Evolutionary conservation across 2,888 invertebrate genomes (phyloP).

Genomic region (Drosophila planitibia): DNA sequence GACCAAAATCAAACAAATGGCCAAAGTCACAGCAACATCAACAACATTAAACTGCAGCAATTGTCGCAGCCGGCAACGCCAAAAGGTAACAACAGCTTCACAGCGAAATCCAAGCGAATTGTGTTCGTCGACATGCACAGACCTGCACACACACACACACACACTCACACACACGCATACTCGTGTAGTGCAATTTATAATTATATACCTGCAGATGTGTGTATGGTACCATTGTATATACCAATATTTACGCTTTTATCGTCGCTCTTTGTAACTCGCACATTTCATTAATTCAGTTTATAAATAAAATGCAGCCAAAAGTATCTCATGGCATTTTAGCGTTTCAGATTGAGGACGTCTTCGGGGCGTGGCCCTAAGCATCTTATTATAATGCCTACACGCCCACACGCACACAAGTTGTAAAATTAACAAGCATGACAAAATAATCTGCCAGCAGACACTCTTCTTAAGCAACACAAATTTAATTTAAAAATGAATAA

Average conservation of each 20-base stretch:
- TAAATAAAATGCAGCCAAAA: slow-evolving; percentile 45
- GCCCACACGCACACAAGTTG: slow-evolving; percentile 35
- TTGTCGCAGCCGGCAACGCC: slow-evolving; percentile 35
- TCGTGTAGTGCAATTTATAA: slow-evolving; percentile 15
- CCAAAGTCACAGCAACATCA: slow-evolving; percentile 15
- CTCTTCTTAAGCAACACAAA: neutral
- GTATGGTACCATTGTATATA: neutral
- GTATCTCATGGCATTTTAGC: slow-evolving; percentile 1
- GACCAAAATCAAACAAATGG: slow-evolving; percentile 24
- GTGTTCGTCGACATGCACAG: slow-evolving; percentile 11
- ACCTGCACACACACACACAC: slow-evolving; percentile 1
- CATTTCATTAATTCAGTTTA: slow-evolving; percentile 39
- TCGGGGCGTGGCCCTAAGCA: slow-evolving; percentile 31
- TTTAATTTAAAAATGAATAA: neutral
- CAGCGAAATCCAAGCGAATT: neutral
- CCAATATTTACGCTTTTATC: slow-evolving; percentile 24
- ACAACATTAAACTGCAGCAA: slow-evolving; percentile 20
- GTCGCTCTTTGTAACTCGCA: slow-evolving; percentile 27
- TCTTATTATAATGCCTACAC: slow-evolving; percentile 9
- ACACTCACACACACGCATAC: neutral
- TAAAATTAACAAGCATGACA: slow-evolving; percentile 11
- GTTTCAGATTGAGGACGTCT: slow-evolving; percentile 11
- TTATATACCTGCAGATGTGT: slow-evolving; percentile 12
- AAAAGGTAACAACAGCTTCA: slow-evolving; percentile 17
- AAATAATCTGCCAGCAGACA: neutral